phyloP scores from a whole-genome alignment of 2,888 invertebrate species.

The Onchidella celtica region DNA sequence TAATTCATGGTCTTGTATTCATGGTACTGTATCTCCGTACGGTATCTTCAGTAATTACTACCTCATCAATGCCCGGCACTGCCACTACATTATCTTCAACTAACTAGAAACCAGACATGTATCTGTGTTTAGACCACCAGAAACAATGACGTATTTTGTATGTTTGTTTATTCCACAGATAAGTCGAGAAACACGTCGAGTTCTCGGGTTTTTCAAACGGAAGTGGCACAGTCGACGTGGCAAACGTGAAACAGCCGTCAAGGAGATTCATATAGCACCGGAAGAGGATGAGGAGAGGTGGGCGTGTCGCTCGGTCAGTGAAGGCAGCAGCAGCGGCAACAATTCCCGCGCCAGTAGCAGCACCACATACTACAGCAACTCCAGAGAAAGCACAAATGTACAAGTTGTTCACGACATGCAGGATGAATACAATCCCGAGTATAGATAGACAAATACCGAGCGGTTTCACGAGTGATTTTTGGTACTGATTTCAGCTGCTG shows the following conservation, averaged over 20 bases:
- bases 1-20: no score
- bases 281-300: slow-evolving; percentile 42
- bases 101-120: no score
- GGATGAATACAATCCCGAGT: slow-evolving; percentile 19
- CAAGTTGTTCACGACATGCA: slow-evolving; percentile 27
- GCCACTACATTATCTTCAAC: no score
- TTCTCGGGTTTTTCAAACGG: slow-evolving; percentile 30
- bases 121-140: no score
- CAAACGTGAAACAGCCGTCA: slow-evolving; percentile 43
- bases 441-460: background rate
- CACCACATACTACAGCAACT: background rate
- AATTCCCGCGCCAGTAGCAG: background rate
- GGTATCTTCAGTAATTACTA: no score
- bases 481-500: no score
- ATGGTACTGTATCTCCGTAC: no score
- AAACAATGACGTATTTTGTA: no score
- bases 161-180: slow-evolving; percentile 9
- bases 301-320: slow-evolving; percentile 37
- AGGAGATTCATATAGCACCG: slow-evolving; percentile 51
- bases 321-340: slow-evolving; percentile 11
- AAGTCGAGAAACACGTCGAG: background rate
- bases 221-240: slow-evolving; percentile 33
- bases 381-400: background rate
- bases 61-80: no score
- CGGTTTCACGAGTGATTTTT: no score